Evolutionary conservation across 2,888 invertebrate species (phyloP).

Genomic region (Phorcus lineatus): DNA sequence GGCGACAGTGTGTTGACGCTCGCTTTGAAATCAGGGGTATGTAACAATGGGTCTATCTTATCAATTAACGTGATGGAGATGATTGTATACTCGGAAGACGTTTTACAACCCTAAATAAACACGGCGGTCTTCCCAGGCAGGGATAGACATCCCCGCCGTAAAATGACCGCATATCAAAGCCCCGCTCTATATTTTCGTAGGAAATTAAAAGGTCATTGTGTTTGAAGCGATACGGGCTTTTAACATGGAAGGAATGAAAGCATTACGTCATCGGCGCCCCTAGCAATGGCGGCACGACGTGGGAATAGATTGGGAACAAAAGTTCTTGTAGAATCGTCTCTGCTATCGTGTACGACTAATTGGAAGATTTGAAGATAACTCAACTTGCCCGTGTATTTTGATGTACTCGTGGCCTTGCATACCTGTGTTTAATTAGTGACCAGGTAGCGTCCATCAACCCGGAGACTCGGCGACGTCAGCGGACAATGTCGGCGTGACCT

Average conservation of each 20-base stretch:
- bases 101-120: conserved; percentile 8
- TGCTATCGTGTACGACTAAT: neutral
- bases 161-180: conserved; percentile 4
- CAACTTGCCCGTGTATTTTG: neutral
- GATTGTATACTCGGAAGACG: neutral
- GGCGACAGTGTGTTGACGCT: neutral
- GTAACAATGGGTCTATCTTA: neutral
- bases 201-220: conserved; percentile 1
- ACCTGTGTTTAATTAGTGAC: neutral
- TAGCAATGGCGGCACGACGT: neutral
- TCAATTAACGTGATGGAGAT: neutral
- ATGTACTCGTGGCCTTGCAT: neutral
- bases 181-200: conserved; percentile 4
- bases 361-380: neutral
- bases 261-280: neutral
- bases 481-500: neutral
- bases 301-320: neutral
- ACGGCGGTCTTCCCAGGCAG: neutral
- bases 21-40: neutral
- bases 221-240: neutral
- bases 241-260: neutral
- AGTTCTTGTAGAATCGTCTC: neutral
- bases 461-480: neutral
- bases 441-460: neutral
- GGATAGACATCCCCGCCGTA: neutral